Evolutionary conservation across 2,113 vertebrate genomes (phyloP).

Genomic region (Centropristis striata): DNA sequence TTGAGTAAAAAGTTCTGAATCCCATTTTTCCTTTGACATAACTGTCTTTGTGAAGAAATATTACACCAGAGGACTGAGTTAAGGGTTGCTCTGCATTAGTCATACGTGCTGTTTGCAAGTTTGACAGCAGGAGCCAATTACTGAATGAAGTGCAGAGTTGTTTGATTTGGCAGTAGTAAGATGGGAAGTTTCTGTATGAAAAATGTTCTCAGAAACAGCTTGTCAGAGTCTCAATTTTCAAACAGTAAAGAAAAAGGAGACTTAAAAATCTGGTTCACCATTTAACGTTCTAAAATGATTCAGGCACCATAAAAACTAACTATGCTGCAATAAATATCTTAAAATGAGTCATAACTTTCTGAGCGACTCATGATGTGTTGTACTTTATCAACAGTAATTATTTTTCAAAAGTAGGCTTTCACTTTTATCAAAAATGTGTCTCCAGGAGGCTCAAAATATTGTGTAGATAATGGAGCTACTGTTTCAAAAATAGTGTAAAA

Average conservation of each 20-base stretch:
- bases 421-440: constrained; percentile 7
- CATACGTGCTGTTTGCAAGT: background rate
- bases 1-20: too few relatives aligned
- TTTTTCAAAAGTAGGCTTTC: background rate
- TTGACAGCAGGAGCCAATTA: constrained; percentile 33
- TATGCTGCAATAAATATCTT: constrained; percentile 1
- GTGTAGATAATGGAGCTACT: background rate
- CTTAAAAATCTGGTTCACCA: background rate
- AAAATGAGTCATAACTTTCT: constrained; percentile 14
- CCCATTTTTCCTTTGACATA: background rate
- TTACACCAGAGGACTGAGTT: background rate
- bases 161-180: constrained; percentile 6
- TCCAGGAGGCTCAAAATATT: background rate
- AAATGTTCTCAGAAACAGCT: constrained; percentile 4
- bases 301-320: constrained; percentile 7
- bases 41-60: background rate
- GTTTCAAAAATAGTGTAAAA: constrained; percentile 20
- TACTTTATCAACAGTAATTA: constrained; percentile 8
- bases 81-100: background rate
- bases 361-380: constrained; percentile 4
- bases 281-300: constrained; percentile 8
- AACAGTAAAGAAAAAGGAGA: background rate
- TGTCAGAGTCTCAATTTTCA: background rate
- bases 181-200: background rate
- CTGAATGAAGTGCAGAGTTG: background rate